Percentiles rank a stretch among this genome's conserved stretches.
These are phyloP conservation scores for Gallinago solitaria DNA, from an alignment of 2,797 vertebrate genomes.

Conservation along the genomic window DNA sequence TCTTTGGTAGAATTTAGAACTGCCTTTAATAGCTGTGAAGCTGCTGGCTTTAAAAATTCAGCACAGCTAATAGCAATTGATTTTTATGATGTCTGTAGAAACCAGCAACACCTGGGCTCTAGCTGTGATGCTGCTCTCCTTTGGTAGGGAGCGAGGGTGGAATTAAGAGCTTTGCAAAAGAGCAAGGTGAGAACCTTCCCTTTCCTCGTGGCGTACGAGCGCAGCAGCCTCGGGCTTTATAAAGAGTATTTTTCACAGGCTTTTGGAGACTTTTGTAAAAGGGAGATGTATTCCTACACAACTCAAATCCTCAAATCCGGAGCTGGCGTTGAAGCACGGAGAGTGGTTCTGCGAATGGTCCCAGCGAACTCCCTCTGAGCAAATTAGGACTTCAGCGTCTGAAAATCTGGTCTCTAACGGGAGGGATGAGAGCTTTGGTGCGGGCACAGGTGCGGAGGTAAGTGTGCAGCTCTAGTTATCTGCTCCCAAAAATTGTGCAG, in stretches of 20 bases:
- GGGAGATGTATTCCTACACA: not conserved
- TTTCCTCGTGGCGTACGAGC: not conserved
- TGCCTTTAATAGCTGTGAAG: slow-evolving; percentile 14
- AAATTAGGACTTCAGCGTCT: not conserved
- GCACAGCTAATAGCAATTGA: slow-evolving; percentile 1
- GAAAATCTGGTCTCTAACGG: not conserved
- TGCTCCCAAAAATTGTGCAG: not conserved
- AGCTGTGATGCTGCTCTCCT: not conserved
- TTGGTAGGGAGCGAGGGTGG: not conserved
- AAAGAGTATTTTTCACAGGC: not conserved
- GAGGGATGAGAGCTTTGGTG: not conserved
- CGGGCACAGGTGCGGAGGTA: not conserved
- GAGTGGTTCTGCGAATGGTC: not conserved
- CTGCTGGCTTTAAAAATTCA: slow-evolving; percentile 36
- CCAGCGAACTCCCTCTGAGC: not conserved
- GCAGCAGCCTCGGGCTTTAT: not conserved
- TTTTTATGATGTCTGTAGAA: slow-evolving; percentile 36
- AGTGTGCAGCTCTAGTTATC: not conserved
- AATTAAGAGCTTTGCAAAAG: slow-evolving; percentile 3
- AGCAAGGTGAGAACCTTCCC: not conserved
- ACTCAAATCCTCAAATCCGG: not conserved
- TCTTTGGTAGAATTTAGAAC: slow-evolving; percentile 12
- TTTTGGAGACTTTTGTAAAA: not conserved
- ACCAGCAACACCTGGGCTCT: slow-evolving; percentile 6
- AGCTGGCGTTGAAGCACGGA: not conserved